Conservation (phyloP, 2,797 vertebrate species). For the Aeoliscus strigatus region DNA sequence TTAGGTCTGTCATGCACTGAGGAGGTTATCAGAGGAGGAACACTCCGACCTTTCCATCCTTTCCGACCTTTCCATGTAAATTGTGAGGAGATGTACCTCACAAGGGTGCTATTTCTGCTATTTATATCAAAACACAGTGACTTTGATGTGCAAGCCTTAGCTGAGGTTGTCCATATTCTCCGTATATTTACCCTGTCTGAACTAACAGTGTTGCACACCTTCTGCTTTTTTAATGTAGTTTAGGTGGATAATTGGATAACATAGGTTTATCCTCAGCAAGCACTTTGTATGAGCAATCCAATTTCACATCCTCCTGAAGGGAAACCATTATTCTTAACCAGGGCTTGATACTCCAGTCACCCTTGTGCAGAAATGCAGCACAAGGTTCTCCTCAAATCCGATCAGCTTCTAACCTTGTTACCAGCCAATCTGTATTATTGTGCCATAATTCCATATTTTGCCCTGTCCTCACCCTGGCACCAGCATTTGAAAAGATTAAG, state of each 20-base stretch:
- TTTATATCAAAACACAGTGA: constrained; percentile 18
- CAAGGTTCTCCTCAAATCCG: constrained; percentile 77
- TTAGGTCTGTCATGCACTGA: constrained; percentile 37
- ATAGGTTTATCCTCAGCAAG: constrained; percentile 82
- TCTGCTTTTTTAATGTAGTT: constrained; percentile 74
- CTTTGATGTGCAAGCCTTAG: constrained; percentile 17
- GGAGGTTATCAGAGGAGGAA: constrained; percentile 38
- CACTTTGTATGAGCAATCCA: constrained; percentile 85
- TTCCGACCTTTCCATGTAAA: constrained; percentile 4
- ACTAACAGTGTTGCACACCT: constrained; percentile 69
- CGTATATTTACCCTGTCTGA: constrained; percentile 54
- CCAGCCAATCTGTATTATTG: constrained; percentile 81
- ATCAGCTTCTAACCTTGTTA: constrained; percentile 82
- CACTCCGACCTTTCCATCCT: constrained; percentile 7
- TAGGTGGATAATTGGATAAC: constrained; percentile 83
- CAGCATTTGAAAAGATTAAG: constrained; percentile 66
- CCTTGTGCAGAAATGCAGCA: constrained; percentile 74
- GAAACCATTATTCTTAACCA: constrained; percentile 81
- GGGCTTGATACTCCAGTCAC: constrained; percentile 78
- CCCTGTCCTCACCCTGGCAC: constrained; percentile 73
- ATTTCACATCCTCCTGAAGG: constrained; percentile 83
- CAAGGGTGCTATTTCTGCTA: constrained; percentile 12
- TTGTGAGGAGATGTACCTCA: constrained; percentile 12
- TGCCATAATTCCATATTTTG: constrained; percentile 78
- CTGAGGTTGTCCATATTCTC: constrained; percentile 27